These are phyloP conservation scores for Paramormyrops hopkinsi DNA, from an alignment of 2,797 vertebrate genomes.

Conservation along the genomic window DNA sequence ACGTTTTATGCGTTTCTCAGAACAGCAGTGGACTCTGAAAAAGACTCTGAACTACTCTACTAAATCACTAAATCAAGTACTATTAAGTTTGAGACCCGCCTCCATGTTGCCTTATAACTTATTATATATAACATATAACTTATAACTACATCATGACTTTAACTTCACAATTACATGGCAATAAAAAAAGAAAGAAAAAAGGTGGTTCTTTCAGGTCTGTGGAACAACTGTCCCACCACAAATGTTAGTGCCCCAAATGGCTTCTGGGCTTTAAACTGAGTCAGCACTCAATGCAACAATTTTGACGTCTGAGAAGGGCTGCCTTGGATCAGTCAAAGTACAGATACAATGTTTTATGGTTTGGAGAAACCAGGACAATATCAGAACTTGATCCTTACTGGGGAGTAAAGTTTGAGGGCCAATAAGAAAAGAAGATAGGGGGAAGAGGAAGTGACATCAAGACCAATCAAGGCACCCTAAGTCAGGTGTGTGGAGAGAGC, in stretches of 20 bases:
- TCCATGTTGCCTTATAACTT: background rate
- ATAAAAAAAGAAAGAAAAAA: background rate
- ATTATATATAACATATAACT: no score
- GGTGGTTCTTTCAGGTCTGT: background rate
- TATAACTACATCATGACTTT: background rate
- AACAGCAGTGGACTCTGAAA: slow-evolving; percentile 33
- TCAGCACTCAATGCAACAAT: background rate
- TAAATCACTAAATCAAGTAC: slow-evolving; percentile 28
- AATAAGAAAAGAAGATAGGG: background rate
- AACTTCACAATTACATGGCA: background rate
- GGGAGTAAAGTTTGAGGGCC: background rate
- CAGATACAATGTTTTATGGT: background rate
- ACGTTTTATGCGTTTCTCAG: slow-evolving; percentile 38
- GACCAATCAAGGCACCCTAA: background rate
- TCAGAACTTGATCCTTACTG: background rate
- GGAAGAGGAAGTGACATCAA: background rate
- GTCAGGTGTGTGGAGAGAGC: background rate
- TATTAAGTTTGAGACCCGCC: slow-evolving; percentile 8
- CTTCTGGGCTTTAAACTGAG: background rate
- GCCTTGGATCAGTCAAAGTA: background rate
- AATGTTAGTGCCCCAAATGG: background rate
- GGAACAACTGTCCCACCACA: background rate
- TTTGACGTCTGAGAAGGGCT: background rate
- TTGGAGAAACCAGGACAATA: background rate
- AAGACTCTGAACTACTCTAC: slow-evolving; percentile 29